Base-by-base conservation (phyloP, 2,797 vertebrate species). In the Toxotes lorentzi region DNA sequence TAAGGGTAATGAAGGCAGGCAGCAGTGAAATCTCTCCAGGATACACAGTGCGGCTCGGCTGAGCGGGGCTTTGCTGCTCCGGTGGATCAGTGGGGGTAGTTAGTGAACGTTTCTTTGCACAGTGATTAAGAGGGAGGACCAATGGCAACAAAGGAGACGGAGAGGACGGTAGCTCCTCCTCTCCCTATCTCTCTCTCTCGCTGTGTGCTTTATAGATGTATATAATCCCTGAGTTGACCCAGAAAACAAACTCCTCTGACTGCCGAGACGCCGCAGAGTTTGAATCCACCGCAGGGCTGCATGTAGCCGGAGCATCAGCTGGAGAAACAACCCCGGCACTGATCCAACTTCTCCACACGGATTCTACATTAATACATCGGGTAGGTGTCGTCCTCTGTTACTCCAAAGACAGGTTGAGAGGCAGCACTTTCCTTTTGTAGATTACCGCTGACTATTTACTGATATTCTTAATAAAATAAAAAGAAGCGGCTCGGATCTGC, bases 201-300 rank as follows among this genome's bases (percentile, higher is more conserved):
- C 74, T 30, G 47, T 10, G 69, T 45, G 89, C 89, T 91, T 88
- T 87, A 85, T 91, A 93, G 84, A 91, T 89, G 93, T 90, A 93
- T 93, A 94, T 95, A 95, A 95, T 95, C 93, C 92, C 90, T 0
- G 89, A 90, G 91, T 88, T 95, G 94, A 95, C 94, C 94, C 95
- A 95, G 94, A 95, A 96, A 95, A 93, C 89, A 88, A 93, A 94
- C 94, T 94, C 91, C 85, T 84, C 91, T 79, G 86, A 91, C 84
- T 82, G 78, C 73, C 78, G 86, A 88, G 73, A 64, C 80, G 54
- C 73, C 57, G 73, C 86, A 76, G 64, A 79, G 86, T 89, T 78
- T 23, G 50, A 53, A 89, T 83, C 84, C 87, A 85, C 75, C 79
- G 85, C 90, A 83, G 86, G 84, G 86, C 86, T 90, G 89, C 93